Conservation (phyloP, 1,140 invertebrate genomes). For the Apis dorsata region DNA sequence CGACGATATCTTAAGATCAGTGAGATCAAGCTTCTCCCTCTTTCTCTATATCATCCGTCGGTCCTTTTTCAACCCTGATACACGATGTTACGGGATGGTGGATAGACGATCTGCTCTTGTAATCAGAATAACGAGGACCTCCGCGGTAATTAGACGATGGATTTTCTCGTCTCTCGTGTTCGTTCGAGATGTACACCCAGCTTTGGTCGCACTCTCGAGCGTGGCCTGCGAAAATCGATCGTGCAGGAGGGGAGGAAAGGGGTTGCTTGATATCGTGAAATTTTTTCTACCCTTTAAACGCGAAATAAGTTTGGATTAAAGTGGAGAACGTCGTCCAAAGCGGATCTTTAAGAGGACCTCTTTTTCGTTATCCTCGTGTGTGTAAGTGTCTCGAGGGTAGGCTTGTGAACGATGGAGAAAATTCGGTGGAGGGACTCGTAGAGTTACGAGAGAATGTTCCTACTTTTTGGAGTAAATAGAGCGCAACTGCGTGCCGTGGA, state of each 20-base stretch:
- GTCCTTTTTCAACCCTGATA: constrained; percentile 14
- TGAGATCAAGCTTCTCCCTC: constrained; percentile 13
- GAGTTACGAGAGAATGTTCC: neutral
- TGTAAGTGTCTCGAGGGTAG: no score
- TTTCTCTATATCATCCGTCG: no score
- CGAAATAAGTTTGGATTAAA: constrained; percentile 16
- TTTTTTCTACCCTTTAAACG: neutral
- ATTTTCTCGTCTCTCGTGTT: constrained; percentile 23
- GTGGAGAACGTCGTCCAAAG: neutral
- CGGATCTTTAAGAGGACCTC: neutral
- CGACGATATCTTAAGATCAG: constrained; percentile 36
- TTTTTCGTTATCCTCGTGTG: neutral
- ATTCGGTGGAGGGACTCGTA: neutral
- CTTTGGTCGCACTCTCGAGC: neutral
- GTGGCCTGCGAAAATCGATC: neutral
- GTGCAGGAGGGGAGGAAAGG: neutral
- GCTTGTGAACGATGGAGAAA: neutral
- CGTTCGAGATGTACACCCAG: neutral
- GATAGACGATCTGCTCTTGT: constrained; percentile 38
- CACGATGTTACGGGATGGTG: constrained; percentile 37
- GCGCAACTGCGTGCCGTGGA: neutral
- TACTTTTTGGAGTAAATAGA: neutral
- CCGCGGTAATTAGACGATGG: constrained; percentile 49
- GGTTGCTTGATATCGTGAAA: neutral
- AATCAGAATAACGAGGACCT: constrained; percentile 51